Evolutionary conservation across 2,797 vertebrate species (phyloP).

Genomic region (Erethizon dorsatum): DNA sequence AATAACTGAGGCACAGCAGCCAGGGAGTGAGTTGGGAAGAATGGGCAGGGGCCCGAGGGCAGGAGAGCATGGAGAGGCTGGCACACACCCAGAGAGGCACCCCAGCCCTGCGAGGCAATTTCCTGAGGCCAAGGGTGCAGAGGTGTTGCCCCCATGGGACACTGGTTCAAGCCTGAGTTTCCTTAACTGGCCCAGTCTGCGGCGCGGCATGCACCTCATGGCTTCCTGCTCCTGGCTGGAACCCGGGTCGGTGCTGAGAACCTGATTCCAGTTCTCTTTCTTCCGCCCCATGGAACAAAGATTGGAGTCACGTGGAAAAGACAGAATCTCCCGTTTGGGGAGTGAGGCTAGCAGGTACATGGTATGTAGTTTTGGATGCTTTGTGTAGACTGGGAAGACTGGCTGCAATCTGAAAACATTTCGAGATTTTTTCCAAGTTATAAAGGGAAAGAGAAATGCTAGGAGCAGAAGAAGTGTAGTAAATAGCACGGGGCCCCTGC

Average conservation of each 20-base stretch:
- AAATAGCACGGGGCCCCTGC: background rate
- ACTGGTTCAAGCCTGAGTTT: background rate
- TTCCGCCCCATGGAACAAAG: background rate
- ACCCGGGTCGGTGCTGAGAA: background rate
- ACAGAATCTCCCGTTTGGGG: background rate
- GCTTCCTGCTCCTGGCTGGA: background rate
- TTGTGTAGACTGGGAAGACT: background rate
- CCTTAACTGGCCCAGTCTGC: background rate
- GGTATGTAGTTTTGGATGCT: background rate
- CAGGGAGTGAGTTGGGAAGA: background rate
- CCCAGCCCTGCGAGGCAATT: background rate
- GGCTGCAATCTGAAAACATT: constrained; percentile 1
- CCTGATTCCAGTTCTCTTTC: background rate
- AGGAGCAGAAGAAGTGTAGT: background rate
- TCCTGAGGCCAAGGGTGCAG: background rate
- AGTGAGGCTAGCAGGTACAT: background rate
- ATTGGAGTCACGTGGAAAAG: background rate
- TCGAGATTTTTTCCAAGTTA: background rate
- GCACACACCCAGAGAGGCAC: background rate
- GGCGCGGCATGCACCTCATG: background rate
- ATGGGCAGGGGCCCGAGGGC: background rate
- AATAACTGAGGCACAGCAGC: background rate
- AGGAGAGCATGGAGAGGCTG: background rate
- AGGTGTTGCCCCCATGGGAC: background rate
- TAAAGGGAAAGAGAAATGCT: background rate